Conservation (phyloP, 2,113 vertebrate species). For the Chascanopsetta lugubris region DNA sequence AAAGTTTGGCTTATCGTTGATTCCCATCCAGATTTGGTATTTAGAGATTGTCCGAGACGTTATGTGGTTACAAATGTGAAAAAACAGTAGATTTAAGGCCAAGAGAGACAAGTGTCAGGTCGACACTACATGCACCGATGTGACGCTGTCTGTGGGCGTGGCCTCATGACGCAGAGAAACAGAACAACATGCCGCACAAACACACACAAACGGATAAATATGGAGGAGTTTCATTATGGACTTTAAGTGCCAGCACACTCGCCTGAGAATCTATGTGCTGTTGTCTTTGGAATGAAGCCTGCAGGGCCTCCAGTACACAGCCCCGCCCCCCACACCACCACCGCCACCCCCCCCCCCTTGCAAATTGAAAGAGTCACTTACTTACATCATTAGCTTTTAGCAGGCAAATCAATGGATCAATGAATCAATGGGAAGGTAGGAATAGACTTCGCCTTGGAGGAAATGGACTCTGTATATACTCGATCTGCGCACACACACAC, state of each 20-base stretch:
- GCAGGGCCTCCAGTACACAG: slow-evolving; percentile 53
- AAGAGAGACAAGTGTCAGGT: too few species aligned
- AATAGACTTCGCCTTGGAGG: slow-evolving; percentile 72
- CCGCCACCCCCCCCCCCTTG: too few species aligned
- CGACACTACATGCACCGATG: too few species aligned
- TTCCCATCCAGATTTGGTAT: too few species aligned
- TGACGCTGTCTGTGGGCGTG: too few species aligned
- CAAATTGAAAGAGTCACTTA: slow-evolving; percentile 80
- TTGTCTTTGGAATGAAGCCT: slow-evolving; percentile 63
- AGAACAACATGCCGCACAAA: background rate
- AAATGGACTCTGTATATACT: slow-evolving; percentile 66
- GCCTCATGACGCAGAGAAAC: slow-evolving; percentile 19
- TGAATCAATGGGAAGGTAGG: slow-evolving; percentile 80
- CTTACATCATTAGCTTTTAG: slow-evolving; percentile 83
- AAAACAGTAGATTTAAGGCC: too few species aligned
- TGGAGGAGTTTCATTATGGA: slow-evolving; percentile 21
- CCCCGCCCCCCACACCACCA: too few species aligned
- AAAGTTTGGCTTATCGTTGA: too few species aligned
- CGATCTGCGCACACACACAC: slow-evolving; percentile 10
- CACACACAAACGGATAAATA: slow-evolving; percentile 14
- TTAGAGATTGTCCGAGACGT: too few species aligned
- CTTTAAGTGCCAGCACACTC: slow-evolving; percentile 25
- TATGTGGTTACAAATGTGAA: too few species aligned
- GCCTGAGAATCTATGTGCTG: slow-evolving; percentile 56
- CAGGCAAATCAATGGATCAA: slow-evolving; percentile 82